These are phyloP conservation scores for Drosophila dunni DNA, from an alignment of 1,140 invertebrate genomes.

Conservation along the genomic window DNA sequence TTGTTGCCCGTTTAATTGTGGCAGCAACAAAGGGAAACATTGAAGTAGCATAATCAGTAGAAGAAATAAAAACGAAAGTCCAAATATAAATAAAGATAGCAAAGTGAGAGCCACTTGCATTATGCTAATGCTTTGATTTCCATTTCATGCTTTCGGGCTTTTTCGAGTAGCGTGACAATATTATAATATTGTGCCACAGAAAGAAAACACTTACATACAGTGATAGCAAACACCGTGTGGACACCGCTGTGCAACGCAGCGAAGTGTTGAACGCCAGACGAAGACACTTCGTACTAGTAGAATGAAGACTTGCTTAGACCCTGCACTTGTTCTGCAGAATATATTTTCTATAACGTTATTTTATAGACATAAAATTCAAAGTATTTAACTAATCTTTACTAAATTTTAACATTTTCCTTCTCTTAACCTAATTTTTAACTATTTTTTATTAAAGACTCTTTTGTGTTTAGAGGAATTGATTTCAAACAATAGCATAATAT, in stretches of 20 bases:
- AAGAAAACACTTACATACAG: slow-evolving; percentile 5
- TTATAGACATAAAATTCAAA: no score
- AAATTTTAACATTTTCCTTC: no score
- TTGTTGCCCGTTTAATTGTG: neutral
- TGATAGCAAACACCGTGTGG: neutral
- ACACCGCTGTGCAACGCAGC: slow-evolving; percentile 17
- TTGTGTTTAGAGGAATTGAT: no score
- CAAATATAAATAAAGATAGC: neutral
- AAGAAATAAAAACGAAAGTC: no score
- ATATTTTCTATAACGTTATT: no score
- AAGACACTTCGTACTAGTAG: neutral
- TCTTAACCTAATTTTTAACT: no score
- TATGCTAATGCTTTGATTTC: neutral
- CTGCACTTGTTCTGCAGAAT: no score
- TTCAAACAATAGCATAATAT: no score
- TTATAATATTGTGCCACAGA: slow-evolving; percentile 18
- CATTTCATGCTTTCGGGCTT: neutral
- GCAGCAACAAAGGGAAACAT: neutral
- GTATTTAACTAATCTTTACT: no score
- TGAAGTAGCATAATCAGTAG: neutral
- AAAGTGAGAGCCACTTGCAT: slow-evolving; percentile 25
- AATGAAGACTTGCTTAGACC: no score
- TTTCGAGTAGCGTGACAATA: slow-evolving; percentile 16
- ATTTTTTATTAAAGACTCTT: no score
- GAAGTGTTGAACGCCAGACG: neutral